phyloP scores from a whole-genome alignment of 1,140 invertebrate species.

The Chironomus tepperi region DNA sequence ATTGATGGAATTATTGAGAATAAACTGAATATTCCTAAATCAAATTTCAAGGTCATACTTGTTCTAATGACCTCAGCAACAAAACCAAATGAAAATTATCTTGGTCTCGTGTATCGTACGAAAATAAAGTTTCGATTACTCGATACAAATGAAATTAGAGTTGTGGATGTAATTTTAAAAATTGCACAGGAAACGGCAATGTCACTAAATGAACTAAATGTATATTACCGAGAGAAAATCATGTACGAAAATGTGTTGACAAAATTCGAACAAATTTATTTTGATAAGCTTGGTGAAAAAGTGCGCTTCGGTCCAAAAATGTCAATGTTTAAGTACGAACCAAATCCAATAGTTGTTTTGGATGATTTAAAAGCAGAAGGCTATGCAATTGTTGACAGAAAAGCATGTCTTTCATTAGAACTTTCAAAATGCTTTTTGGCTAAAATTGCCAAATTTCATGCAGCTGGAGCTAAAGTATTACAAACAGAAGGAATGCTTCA shows the following conservation, averaged over 20 bases:
- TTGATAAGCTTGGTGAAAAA: background rate
- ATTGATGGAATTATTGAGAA: background rate
- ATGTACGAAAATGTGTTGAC: constrained; percentile 25
- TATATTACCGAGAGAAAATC: constrained; percentile 26
- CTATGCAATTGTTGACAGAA: constrained; percentile 43
- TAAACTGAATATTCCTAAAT: background rate
- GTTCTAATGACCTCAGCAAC: constrained; percentile 24
- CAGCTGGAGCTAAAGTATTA: constrained; percentile 42
- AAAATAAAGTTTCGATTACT: background rate
- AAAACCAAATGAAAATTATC: constrained; percentile 28
- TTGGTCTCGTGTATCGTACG: constrained; percentile 25
- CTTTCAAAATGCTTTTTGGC: constrained; percentile 41
- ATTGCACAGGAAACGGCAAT: constrained; percentile 24
- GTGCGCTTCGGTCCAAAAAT: constrained; percentile 4
- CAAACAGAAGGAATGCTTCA: constrained; percentile 33
- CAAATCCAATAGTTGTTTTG: constrained; percentile 40
- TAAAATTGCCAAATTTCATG: constrained; percentile 47
- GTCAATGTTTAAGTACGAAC: constrained; percentile 25
- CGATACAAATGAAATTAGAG: constrained; percentile 4
- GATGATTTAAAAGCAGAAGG: constrained; percentile 43
- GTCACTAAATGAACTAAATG: constrained; percentile 26
- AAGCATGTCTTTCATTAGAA: constrained; percentile 41
- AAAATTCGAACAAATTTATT: background rate
- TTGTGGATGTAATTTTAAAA: constrained; percentile 27
- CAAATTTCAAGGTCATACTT: background rate